These are phyloP conservation scores for Drosophila sechellia DNA, from an alignment of 1,140 invertebrate genomes.

Conservation along the genomic window DNA sequence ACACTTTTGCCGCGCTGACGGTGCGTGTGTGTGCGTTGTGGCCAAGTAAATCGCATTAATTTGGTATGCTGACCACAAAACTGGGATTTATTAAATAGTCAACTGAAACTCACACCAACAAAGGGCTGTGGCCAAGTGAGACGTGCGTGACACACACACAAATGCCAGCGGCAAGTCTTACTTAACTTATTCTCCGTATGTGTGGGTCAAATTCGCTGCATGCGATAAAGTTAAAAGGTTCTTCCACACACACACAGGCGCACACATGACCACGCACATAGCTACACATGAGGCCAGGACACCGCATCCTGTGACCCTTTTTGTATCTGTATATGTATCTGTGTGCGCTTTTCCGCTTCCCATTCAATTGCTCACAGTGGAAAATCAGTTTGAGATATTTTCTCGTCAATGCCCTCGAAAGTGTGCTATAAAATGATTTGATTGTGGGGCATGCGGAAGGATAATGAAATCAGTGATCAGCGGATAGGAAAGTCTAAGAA, in stretches of 20 bases:
- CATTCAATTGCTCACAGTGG: conserved; percentile 64
- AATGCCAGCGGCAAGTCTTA: conserved; percentile 52
- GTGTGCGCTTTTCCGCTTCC: conserved; percentile 57
- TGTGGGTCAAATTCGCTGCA: conserved; percentile 39
- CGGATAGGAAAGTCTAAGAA: neutral
- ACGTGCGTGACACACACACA: conserved; percentile 74
- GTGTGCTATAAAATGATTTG: conserved; percentile 8
- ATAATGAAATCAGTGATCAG: conserved; percentile 8
- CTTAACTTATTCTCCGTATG: conserved; percentile 23
- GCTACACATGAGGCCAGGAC: conserved; percentile 29
- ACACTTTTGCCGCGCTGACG: conserved; percentile 21
- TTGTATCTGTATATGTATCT: conserved; percentile 23
- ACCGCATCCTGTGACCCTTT: conserved; percentile 42
- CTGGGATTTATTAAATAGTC: conserved; percentile 80
- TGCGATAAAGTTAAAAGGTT: conserved; percentile 64
- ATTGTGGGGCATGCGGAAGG: neutral
- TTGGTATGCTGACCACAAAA: conserved; percentile 81
- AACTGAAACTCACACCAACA: conserved; percentile 56
- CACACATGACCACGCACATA: conserved; percentile 9
- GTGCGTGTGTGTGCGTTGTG: conserved; percentile 16
- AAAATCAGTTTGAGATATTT: conserved; percentile 9
- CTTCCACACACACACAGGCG: conserved; percentile 12
- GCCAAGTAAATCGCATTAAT: conserved; percentile 79
- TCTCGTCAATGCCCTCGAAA: neutral
- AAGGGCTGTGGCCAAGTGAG: conserved; percentile 34